Conservation (phyloP, 2,113 vertebrate genomes). For the Glareola pratincola region DNA sequence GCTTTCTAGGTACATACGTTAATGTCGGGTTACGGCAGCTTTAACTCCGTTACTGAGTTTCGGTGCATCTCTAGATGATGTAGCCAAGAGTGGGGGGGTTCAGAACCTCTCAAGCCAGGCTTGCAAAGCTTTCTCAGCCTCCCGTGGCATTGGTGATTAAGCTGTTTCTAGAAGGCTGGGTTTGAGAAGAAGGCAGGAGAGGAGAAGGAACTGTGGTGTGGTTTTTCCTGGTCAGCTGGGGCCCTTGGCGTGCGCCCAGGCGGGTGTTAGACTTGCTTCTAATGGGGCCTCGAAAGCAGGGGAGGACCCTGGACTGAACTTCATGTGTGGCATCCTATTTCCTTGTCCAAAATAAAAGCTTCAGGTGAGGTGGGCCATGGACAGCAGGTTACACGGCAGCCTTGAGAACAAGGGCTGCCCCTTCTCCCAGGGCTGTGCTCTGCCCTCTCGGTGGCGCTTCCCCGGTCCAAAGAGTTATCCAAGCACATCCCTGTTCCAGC, state of each 20-base stretch:
- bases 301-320: background rate
- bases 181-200: background rate
- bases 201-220: background rate
- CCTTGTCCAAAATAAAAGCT: background rate
- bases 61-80: background rate
- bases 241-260: background rate
- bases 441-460: background rate
- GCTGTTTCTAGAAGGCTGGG: background rate
- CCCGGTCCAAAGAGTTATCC: background rate
- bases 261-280: background rate
- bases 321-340: background rate
- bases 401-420: background rate
- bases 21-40: background rate
- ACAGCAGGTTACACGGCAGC: accelerated
- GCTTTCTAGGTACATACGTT: background rate
- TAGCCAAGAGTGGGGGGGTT: background rate
- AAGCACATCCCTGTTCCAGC: background rate
- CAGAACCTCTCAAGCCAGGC: background rate
- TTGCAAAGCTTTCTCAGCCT: background rate
- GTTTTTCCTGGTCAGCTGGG: background rate
- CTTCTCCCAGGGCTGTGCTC: background rate
- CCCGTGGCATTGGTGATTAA: background rate
- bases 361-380: background rate
- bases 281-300: background rate
- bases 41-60: background rate